Base-by-base conservation (phyloP, 2,888 invertebrate species). In the Andrena hattorfiana region DNA sequence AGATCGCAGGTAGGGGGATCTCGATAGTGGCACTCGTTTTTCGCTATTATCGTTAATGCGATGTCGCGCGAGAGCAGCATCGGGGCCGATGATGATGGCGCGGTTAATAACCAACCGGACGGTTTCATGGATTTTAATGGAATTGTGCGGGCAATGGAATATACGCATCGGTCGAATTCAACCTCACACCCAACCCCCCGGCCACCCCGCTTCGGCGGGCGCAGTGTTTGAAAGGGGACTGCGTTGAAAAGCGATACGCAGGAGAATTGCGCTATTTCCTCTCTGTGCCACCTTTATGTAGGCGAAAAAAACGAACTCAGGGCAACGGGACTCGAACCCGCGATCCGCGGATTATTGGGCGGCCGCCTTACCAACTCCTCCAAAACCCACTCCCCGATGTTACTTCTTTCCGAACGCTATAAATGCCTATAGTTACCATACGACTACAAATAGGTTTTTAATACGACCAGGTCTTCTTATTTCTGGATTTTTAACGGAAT, bases 121-220 rank as follows among this genome's bases (percentile, higher is more conserved):
- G 59, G 68, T 81, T 80, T 81, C 81, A 81, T 73, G 32, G 81
- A 73, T 80, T 81, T 81, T 81, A 81, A 81, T 81, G 81, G 81
- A 74, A 81, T 81, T 81, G 81, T 74, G 42, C 48, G 81, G 26
- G 59, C 67, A 81, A 72, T 66, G 51, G 66, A 35, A 42, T 73
- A n/a, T 42, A 64, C 42, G 42, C 8, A 56, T 66, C 72, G 48
- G 30, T 10, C 64, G 20, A 73, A n/a, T n/a, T n/a, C n/a, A n/a
- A n/a, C n/a, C n/a, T n/a, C n/a, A n/a, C n/a, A n/a, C n/a, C n/a
- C n/a, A n/a, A n/a, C 54, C n/a, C 2, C n/a, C 49, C 49, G 10
- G 4, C 30, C 48, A 20, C 23, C 23, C 26, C 62, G 54, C 20
- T 74, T 32, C n/a, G 32, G 35, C 35, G 2, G 30, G n/a, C 54